Evolutionary conservation across 2,113 vertebrate species (phyloP), one percentile per base, ranked within the genome.

Genomic region (Poeciliopsis turrubarensis): DNA sequence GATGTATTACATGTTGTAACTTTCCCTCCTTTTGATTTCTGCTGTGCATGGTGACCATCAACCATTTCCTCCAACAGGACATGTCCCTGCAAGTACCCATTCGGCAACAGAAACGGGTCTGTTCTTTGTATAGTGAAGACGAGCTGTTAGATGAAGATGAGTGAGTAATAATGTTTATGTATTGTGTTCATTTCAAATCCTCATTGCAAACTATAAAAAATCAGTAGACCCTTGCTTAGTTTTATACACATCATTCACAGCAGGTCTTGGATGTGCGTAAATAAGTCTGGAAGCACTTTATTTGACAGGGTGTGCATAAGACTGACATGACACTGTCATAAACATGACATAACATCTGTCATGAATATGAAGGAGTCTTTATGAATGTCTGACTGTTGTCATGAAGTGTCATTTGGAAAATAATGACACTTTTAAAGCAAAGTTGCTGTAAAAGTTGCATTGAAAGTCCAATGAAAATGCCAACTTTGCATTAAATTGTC

Each of bases 91-190:
- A 77, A 17, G 83, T 93, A 41, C 90, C 93, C 1, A 3, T 19
- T 31, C 4, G 0, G 17, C 3, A 0, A 5, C 88, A 86, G 30
- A 25, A 22, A 22, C 83, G 78, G 0, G 73, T 29, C 74, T 90
- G 26, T 77, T 92, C 91, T 65, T 60, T 93, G 64, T 94, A 70
- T 84, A 95, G 94, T 5, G 95, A 95, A 0, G 94, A 95, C 15
- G 94, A 92, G 30, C 39, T 91, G 3, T 66, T 95, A 67, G 93
- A 92, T 2, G 89, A 93, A 19, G 92, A 91, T 0, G 86, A 90
- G 94, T 95, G 63, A 92, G 92, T 90, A 31, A 62, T 41, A 9
- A 54, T 60, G 25, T 25, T 8, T 25, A 26, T 39, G 64, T 39
- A 65, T 66, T 66, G 2, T 39, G 34, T 8, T 27, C 25, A 26